These are phyloP conservation scores for Thamnophis sirtalis DNA, from an alignment of 2,113 vertebrate genomes.

Conservation along the genomic window DNA sequence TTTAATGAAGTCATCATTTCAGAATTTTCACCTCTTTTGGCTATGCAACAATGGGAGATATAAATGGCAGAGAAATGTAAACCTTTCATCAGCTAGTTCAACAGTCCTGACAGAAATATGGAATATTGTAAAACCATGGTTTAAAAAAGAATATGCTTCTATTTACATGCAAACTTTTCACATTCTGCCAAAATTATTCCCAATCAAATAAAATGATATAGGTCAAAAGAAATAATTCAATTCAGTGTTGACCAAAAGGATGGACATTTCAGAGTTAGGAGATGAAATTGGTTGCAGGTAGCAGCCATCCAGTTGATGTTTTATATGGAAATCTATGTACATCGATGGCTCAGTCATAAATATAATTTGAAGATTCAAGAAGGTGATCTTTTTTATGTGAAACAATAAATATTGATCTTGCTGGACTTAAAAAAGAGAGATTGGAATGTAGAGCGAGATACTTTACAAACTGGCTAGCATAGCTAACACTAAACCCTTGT, in stretches of 20 bases:
- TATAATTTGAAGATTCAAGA: background rate
- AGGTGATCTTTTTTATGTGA: background rate
- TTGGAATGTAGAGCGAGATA: background rate
- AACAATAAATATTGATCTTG: background rate
- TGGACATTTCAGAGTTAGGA: background rate
- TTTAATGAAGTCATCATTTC: background rate
- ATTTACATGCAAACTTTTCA: background rate
- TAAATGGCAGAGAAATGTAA: background rate
- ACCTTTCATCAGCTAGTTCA: background rate
- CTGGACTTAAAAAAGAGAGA: background rate
- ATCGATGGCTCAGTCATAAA: background rate
- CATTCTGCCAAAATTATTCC: background rate
- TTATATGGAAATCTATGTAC: background rate
- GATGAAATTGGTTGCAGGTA: background rate
- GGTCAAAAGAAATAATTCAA: background rate
- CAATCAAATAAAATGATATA: background rate
- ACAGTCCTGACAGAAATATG: background rate
- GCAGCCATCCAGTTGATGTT: background rate
- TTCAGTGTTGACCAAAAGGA: background rate
- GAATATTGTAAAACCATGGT: background rate
- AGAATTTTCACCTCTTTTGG: background rate
- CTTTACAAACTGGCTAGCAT: background rate
- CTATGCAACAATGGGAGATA: background rate
- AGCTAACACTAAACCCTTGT: background rate
- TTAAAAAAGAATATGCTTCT: slow-evolving; percentile 2